Base-by-base conservation (phyloP, 53 echinoderm and acorn worm species). In the Luidia sarsii region DNA sequence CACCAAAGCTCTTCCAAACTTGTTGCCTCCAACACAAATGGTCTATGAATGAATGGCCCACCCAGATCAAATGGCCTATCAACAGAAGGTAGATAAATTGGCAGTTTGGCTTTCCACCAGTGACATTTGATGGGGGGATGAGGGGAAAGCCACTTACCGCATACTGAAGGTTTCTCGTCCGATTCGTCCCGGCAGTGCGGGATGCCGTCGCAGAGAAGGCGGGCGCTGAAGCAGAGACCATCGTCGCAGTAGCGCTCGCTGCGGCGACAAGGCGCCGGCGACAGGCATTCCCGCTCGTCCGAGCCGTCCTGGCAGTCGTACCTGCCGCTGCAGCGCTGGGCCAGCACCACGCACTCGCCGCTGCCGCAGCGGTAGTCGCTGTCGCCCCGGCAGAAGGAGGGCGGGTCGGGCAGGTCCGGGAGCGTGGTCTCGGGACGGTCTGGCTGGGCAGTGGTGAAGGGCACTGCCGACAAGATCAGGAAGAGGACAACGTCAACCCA, bases 221-320 rank as follows among this genome's bases (percentile, higher is more conserved):
- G 39, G 9, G 9, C 39, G 7, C 61, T 22, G 29, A 46, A 59
- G 32, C 77, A 77, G 7, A 61, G 46, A 20, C 77, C 61, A 31
- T 77, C 62, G 6, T 77, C 77, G 14, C 77, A 77, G 77, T 33
- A 32, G 4, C 41, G 10, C 33, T 77, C 25, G 13, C 32, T 22
- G 1, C 7, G 16, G 2, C 49, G 16, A 33, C 77, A 77, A 1
- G 77, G 77, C 10, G 49, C 35, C 5, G 10, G 4, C 22, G 70
- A 71, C 59, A 52, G 57, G 75, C 89, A 89, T 1, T 43, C 29
- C 29, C 23, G 75, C 62, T 89, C 89, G 20, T 89, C 89, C 11
- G 83, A 83, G 31, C 57, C 38, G 22, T 89, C 85, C 0, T 25
- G 28, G 71, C 85, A 89, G 49, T 89, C 85, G 35, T 85, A 84